phyloP scores from a whole-genome alignment of 2,888 invertebrate species.

The Cheilosia grossa region DNA sequence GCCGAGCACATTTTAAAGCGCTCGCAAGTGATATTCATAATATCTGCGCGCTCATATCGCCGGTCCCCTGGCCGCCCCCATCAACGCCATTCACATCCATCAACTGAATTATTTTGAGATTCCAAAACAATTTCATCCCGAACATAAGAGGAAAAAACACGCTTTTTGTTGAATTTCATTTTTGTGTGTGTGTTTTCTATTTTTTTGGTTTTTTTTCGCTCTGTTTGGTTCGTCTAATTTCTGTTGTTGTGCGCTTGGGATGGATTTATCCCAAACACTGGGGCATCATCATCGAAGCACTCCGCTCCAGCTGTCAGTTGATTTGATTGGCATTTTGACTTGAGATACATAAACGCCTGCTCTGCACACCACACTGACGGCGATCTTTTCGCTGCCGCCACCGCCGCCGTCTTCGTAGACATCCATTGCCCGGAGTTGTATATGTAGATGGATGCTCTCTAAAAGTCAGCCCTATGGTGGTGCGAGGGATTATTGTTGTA shows the following conservation, averaged over 20 bases:
- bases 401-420: slow-evolving; percentile 33
- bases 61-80: background rate
- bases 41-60: slow-evolving; percentile 44
- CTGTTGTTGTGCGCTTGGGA: slow-evolving; percentile 71
- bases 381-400: slow-evolving; percentile 75
- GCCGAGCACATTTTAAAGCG: slow-evolving; percentile 58
- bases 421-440: slow-evolving; percentile 6
- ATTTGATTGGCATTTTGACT: slow-evolving; percentile 82
- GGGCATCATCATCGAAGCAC: slow-evolving; percentile 76
- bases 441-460: slow-evolving; percentile 25
- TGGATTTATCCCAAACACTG: slow-evolving; percentile 77
- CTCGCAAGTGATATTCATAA: slow-evolving; percentile 72
- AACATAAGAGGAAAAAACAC: slow-evolving; percentile 42
- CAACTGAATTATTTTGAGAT: slow-evolving; percentile 74
- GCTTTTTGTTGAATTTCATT: slow-evolving; percentile 56
- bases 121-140: slow-evolving; percentile 70
- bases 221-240: slow-evolving; percentile 64
- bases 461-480: slow-evolving; percentile 43
- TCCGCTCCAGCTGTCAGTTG: slow-evolving; percentile 80
- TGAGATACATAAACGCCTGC: slow-evolving; percentile 79
- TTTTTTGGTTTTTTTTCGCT: slow-evolving; percentile 32
- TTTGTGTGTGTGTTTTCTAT: slow-evolving; percentile 46
- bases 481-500: slow-evolving; percentile 56
- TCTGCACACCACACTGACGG: slow-evolving; percentile 66
- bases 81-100: slow-evolving; percentile 63